Conservation (phyloP, 2,113 vertebrate species). For the Ellobius talpinus region DNA sequence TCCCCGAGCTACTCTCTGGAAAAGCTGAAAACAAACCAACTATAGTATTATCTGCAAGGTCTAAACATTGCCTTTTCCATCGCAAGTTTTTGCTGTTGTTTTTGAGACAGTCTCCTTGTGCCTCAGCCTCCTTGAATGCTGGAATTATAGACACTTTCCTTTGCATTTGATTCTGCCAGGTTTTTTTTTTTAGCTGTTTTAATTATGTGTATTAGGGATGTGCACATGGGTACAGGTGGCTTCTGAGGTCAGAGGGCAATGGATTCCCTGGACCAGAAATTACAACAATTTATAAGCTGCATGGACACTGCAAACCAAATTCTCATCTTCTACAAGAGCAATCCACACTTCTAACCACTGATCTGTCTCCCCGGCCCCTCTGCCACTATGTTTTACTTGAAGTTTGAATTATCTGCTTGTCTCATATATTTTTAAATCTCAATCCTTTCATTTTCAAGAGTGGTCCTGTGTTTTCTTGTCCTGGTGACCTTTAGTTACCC, state of each 20-base stretch:
- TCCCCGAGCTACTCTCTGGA: not conserved
- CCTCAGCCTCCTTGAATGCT: not conserved
- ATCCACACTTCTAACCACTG: not conserved
- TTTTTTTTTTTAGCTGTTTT: not conserved
- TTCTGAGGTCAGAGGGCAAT: not conserved
- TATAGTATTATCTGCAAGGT: not conserved
- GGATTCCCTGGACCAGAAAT: not conserved
- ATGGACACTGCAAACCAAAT: not conserved
- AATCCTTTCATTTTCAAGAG: not conserved
- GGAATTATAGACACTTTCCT: not conserved
- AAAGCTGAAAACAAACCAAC: not conserved
- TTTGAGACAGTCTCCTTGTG: not conserved
- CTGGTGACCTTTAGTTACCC: not conserved
- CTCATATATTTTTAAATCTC: not conserved
- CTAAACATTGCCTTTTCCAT: not conserved
- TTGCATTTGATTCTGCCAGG: not conserved
- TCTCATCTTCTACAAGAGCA: not conserved
- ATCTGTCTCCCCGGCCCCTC: not conserved
- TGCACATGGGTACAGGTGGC: not conserved
- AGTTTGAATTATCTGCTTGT: not conserved
- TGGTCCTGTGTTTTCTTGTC: not conserved
- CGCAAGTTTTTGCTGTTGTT: not conserved
- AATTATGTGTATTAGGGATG: not conserved
- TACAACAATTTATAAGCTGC: not conserved
- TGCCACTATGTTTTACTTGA: not conserved